Base-by-base conservation (phyloP, 1,140 invertebrate genomes). In the Archegozetes longisetosus region DNA sequence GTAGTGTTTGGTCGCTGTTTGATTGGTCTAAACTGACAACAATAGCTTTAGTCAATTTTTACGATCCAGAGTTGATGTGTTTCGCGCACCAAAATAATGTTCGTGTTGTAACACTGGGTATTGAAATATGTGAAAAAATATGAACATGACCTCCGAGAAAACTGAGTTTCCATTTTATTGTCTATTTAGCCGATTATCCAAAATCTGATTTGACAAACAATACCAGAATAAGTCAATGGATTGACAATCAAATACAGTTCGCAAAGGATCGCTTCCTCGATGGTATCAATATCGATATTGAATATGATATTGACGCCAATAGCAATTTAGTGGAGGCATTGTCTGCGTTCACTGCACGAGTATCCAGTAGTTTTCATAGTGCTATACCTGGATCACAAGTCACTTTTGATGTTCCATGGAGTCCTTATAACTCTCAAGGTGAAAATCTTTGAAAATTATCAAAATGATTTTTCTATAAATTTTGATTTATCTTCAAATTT, bases 251-350 rank as follows among this genome's bases (percentile, higher is more conserved):
- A 51, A 53, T 72, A 20, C 55, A 62, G 0, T 52, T 65, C 51
- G 67, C 70, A 1, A 55, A 66, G 17, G 40, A 66, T 6, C 66
- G 72, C 46, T 70, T 66, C 53, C 61, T 74, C 24, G 74, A 76
- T 67, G 74, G 74, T 6, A 65, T 75, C 25, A 75, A 76, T 61
- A 66, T 75, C 28, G 74, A 75, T 61, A 72, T 69, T 66, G 74
- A 76, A 58, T 66, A 67, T 62, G 64, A 66, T 14, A 68, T 76
- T 50, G 60, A 61, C 9, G 46, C 62, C 26, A 64, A 68, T 49
- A 64, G 69, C 24, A 63, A 64, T 12, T 66, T 68, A 22, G 60
- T 65, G 23, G 55, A 67, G 47, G 69, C 60, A 4, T 68, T 70
- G 32, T 72, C 70, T 2, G 46, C 56, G 20, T 63, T 74, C 0